phyloP scores from a whole-genome alignment of 2,797 vertebrate genomes.

The Amblyopsis hoosieri region DNA sequence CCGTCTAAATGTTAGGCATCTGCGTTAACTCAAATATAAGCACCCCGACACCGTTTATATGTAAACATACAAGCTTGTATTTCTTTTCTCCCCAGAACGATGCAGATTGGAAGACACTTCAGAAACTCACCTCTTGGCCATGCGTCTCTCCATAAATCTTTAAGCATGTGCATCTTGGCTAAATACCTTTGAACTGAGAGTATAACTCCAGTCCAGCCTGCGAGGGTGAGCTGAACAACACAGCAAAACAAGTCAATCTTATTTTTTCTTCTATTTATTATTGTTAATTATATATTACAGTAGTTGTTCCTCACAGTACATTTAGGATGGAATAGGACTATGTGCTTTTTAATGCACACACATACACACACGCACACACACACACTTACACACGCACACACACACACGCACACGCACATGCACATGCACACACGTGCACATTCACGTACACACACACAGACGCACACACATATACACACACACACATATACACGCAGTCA shows the following conservation, averaged over 20 bases:
- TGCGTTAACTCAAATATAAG: constrained; percentile 57
- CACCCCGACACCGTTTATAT: constrained; percentile 64
- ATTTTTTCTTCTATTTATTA: too few species aligned
- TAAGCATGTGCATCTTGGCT: constrained; percentile 91
- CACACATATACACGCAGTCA: too few species aligned
- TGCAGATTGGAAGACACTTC: constrained; percentile 81
- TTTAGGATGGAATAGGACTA: too few species aligned
- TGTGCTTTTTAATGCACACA: background rate
- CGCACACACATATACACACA: background rate
- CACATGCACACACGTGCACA: too few species aligned
- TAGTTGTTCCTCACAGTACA: too few species aligned
- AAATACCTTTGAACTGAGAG: constrained; percentile 80
- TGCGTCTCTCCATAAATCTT: constrained; percentile 90
- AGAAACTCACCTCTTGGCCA: constrained; percentile 86
- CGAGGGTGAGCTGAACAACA: constrained; percentile 33
- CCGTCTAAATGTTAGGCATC: constrained; percentile 58
- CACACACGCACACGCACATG: too few species aligned
- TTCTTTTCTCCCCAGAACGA: constrained; percentile 52
- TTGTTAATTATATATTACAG: too few species aligned
- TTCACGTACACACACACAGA: background rate
- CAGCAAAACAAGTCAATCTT: constrained; percentile 28
- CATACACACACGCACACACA: constrained; percentile 1
- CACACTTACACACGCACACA: too few species aligned
- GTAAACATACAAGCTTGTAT: constrained; percentile 59
- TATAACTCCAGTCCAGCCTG: constrained; percentile 61